phyloP scores from a whole-genome alignment of 2,113 vertebrate genomes.

The Connochaetes taurinus region DNA sequence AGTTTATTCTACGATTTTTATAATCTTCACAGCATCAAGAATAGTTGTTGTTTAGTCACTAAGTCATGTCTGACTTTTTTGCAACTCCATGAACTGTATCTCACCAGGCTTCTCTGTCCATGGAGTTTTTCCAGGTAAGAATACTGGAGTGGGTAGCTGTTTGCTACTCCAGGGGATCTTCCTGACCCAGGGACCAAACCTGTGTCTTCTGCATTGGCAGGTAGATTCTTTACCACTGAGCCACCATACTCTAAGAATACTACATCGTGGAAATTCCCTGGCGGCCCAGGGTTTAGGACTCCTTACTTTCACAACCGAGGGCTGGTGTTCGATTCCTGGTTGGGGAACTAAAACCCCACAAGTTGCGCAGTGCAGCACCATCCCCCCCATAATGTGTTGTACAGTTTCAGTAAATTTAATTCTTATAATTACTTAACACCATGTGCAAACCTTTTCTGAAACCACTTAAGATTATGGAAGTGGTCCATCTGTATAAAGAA shows the following conservation, averaged over 20 bases:
- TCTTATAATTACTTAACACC: not conserved
- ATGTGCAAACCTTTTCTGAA: not conserved
- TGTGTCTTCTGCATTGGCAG: not conserved
- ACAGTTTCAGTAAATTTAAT: not conserved
- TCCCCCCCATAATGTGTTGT: not conserved
- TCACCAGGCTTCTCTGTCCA: not conserved
- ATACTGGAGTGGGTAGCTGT: not conserved
- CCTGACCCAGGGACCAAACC: not conserved
- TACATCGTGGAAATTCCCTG: not conserved
- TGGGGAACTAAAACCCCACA: not conserved
- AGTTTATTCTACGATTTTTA: constrained; percentile 9
- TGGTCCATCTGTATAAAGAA: not conserved
- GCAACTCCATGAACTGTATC: not conserved
- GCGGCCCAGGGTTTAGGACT: not conserved
- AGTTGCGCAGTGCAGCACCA: fast-evolving
- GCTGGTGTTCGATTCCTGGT: not conserved
- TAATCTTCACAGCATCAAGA: not conserved
- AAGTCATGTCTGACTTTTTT: not conserved
- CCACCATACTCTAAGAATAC: not conserved
- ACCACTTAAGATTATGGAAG: not conserved
- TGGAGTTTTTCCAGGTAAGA: not conserved
- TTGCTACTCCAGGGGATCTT: not conserved
- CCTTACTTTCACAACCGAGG: not conserved
- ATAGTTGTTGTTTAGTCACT: not conserved
- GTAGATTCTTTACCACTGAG: not conserved